phyloP scores from a whole-genome alignment of 1,140 invertebrate genomes.

The Leguminivora glycinivorella region DNA sequence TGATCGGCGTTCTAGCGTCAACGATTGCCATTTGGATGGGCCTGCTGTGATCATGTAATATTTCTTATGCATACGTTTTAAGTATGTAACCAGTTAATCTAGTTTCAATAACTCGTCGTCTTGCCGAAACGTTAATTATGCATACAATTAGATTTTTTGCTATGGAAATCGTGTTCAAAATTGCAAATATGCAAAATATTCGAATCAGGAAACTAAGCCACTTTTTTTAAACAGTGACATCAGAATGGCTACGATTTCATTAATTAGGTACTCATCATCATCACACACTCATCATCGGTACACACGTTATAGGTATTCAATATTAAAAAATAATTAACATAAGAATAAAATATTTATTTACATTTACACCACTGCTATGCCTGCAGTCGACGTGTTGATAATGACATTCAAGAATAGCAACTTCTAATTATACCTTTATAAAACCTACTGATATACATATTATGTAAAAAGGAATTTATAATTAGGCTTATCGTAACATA shows the following conservation, averaged over 20 bases:
- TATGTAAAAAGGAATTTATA: not conserved
- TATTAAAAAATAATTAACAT: not conserved
- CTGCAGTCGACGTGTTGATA: not conserved
- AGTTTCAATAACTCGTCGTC: not conserved
- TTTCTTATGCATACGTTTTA: not conserved
- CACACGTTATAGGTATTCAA: too few relatives aligned
- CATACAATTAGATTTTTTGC: not conserved
- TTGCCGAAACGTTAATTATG: not conserved
- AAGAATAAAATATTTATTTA: not conserved
- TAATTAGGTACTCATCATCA: too few relatives aligned
- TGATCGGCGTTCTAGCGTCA: too few relatives aligned
- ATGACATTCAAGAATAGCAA: not conserved
- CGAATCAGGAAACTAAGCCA: not conserved
- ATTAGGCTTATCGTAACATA: conserved; percentile 6
- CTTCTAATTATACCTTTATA: not conserved
- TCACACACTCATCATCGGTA: too few relatives aligned
- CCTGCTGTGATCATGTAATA: too few relatives aligned
- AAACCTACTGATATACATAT: not conserved
- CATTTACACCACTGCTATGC: not conserved
- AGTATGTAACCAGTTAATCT: not conserved
- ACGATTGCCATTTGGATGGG: too few relatives aligned
- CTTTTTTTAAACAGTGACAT: not conserved
- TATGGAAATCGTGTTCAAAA: not conserved
- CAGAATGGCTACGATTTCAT: not conserved
- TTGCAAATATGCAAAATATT: not conserved